Percentiles rank a stretch among this genome's conserved stretches.
phyloP scores from a whole-genome alignment of 2,888 invertebrate genomes.

The Stenodera caucasica region DNA sequence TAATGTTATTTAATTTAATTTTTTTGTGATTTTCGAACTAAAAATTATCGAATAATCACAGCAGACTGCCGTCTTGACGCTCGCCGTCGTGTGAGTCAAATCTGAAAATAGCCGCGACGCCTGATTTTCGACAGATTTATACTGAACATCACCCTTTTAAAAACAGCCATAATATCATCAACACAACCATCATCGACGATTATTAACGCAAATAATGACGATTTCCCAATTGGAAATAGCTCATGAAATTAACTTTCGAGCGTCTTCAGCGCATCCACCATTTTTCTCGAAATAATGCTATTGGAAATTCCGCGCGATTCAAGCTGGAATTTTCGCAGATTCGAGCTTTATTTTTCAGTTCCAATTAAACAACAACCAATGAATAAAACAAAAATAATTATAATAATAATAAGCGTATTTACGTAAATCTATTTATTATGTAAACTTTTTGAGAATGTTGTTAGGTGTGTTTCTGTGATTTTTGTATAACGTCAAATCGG shows the following conservation, averaged over 20 bases:
- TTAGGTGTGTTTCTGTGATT: neutral
- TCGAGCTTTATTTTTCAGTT: too few species aligned
- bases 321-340: too few species aligned
- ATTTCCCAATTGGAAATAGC: constrained; percentile 58
- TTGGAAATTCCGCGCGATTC: too few species aligned
- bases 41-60: too few species aligned
- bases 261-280: too few species aligned
- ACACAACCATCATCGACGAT: neutral
- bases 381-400: too few species aligned
- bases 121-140: constrained; percentile 5
- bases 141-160: neutral
- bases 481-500: neutral
- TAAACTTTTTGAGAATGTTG: neutral
- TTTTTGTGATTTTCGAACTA: too few species aligned
- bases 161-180: neutral
- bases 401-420: too few species aligned
- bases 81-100: constrained; percentile 10
- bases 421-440: too few species aligned
- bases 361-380: too few species aligned
- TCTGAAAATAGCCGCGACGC: constrained; percentile 9
- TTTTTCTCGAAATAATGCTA: too few species aligned
- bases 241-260: too few species aligned
- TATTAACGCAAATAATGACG: constrained; percentile 31
- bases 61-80: constrained; percentile 5
- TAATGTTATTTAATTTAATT: neutral